Evolutionary conservation across 2,888 invertebrate genomes (phyloP).

Genomic region (Nemurella pictetii): DNA sequence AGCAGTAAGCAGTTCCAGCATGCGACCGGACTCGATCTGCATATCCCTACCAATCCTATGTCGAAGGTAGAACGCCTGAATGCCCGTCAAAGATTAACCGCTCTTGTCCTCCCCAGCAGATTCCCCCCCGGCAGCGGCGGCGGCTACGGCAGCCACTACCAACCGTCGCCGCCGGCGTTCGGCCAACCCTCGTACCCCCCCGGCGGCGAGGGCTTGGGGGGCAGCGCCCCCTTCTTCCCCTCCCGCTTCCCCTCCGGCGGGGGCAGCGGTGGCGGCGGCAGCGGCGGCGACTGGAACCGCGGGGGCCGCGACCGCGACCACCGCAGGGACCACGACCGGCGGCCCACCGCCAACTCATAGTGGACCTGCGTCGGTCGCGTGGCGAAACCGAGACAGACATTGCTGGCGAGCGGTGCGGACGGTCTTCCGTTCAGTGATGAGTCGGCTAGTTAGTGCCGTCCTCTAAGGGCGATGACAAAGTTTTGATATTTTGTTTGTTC

Average conservation of each 20-base stretch:
- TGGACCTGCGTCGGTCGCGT: background rate
- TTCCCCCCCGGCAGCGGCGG: constrained; percentile 37
- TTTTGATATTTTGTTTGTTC: background rate
- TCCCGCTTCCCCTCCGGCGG: constrained; percentile 34
- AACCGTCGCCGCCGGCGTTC: constrained; percentile 27
- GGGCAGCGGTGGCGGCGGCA: constrained; percentile 32
- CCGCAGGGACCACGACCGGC: constrained; percentile 65
- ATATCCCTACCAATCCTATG: too few relatives aligned
- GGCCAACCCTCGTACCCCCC: constrained; percentile 32
- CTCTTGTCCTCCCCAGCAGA: background rate
- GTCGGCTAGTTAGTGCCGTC: background rate
- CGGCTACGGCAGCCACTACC: constrained; percentile 35
- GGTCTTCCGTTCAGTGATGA: background rate
- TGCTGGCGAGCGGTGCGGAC: background rate
- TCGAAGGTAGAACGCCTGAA: too few relatives aligned
- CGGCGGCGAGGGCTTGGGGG: constrained; percentile 34
- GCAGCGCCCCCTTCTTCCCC: constrained; percentile 36
- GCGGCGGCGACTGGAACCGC: constrained; percentile 35
- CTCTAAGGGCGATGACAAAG: background rate
- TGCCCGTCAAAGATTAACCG: too few relatives aligned
- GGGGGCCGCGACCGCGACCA: constrained; percentile 51
- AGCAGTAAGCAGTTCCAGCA: too few relatives aligned
- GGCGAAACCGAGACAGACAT: background rate
- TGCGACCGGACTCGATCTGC: too few relatives aligned
- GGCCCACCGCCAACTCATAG: constrained; percentile 52